These are phyloP conservation scores for Eudyptes chrysolophus DNA, from an alignment of 2,113 vertebrate genomes.

Conservation along the genomic window DNA sequence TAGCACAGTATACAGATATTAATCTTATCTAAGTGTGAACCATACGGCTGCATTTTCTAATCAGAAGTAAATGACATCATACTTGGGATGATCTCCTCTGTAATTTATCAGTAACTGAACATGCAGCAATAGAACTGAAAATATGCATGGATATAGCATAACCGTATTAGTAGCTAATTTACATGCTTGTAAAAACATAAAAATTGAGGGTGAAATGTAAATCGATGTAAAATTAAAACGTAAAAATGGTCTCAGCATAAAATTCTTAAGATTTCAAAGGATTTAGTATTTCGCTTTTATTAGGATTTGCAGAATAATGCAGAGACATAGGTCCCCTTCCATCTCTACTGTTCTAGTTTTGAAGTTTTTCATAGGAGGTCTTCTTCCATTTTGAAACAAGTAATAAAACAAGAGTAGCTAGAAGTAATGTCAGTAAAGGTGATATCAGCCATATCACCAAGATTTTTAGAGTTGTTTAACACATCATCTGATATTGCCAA, in stretches of 20 bases:
- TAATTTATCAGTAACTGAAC: slow-evolving; percentile 1
- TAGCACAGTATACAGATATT: not conserved
- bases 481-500: not conserved
- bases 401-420: slow-evolving; percentile 40
- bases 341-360: not conserved
- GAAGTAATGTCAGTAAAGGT: slow-evolving; percentile 31
- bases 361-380: slow-evolving; percentile 17
- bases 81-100: not conserved
- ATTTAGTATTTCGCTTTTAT: not conserved
- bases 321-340: not conserved
- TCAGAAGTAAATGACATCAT: not conserved
- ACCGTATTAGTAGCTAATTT: not conserved
- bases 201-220: not conserved
- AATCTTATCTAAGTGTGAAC: not conserved
- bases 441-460: slow-evolving; percentile 1
- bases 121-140: not conserved
- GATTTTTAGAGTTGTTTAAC: not conserved
- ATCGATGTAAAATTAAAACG: not conserved
- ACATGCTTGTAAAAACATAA: not conserved
- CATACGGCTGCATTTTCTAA: not conserved
- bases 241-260: not conserved
- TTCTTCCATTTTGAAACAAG: slow-evolving; percentile 46
- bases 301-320: not conserved
- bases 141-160: not conserved
- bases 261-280: not conserved